Evolutionary conservation across 2,888 invertebrate species (phyloP).

Genomic region (Dryomyza anilis): DNA sequence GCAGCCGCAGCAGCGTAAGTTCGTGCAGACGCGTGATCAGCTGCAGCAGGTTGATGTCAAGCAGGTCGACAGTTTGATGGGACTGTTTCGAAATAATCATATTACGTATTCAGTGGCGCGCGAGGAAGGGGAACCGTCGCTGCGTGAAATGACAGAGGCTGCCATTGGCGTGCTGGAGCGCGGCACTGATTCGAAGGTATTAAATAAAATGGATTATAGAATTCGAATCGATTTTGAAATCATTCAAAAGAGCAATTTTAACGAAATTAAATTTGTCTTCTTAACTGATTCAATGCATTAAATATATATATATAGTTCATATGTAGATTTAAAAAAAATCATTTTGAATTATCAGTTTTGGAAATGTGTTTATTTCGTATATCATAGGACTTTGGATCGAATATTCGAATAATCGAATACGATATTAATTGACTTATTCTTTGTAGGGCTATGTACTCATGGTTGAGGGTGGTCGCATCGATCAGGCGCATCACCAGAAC

Average conservation of each 20-base stretch:
- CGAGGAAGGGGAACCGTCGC: constrained; percentile 63
- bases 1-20: constrained; percentile 47
- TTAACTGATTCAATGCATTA: too few species aligned
- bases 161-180: constrained; percentile 63
- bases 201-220: too few species aligned
- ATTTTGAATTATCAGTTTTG: too few species aligned
- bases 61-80: constrained; percentile 63
- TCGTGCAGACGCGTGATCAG: constrained; percentile 59
- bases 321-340: too few species aligned
- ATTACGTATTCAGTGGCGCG: constrained; percentile 65
- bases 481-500: constrained; percentile 70
- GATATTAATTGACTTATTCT: too few species aligned
- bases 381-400: too few species aligned
- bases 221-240: too few species aligned
- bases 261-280: too few species aligned
- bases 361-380: too few species aligned
- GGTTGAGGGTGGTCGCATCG: constrained; percentile 69
- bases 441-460: constrained; percentile 64
- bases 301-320: too few species aligned
- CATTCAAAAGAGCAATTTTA: too few species aligned
- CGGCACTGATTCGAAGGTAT: constrained; percentile 42
- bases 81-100: constrained; percentile 66
- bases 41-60: constrained; percentile 59
- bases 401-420: too few species aligned
- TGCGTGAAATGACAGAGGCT: constrained; percentile 67